Percentiles rank a stretch among this genome's conserved stretches.
These are phyloP conservation scores for Tachina fera DNA, from an alignment of 2,888 invertebrate genomes.

Conservation along the genomic window DNA sequence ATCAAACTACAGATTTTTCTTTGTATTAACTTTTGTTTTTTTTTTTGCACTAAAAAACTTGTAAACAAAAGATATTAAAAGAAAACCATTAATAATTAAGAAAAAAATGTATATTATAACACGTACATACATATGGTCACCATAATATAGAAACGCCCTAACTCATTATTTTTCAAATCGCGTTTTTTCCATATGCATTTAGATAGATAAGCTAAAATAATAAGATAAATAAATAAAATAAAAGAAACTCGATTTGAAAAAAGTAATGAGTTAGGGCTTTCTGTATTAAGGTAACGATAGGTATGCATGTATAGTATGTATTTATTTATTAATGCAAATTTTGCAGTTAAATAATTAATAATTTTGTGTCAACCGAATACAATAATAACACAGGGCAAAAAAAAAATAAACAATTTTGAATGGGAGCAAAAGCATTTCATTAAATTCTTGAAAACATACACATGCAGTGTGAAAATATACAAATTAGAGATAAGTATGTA, in stretches of 20 bases:
- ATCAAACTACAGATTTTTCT: background rate
- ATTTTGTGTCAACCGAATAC: conserved; percentile 19
- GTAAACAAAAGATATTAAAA: conserved; percentile 20
- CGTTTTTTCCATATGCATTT: no score
- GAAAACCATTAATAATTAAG: conserved; percentile 1
- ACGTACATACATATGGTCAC: no score
- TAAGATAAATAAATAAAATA: no score
- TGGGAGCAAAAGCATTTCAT: background rate
- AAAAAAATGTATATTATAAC: conserved; percentile 8
- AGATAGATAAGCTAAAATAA: no score
- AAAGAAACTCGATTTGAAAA: no score
- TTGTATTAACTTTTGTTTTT: background rate
- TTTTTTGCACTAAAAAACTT: conserved; percentile 21
- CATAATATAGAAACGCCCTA: no score
- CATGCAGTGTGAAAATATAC: background rate
- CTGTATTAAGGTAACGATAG: no score
- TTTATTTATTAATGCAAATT: conserved; percentile 8
- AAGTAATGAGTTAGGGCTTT: no score
- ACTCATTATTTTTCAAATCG: no score
- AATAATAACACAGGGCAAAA: conserved; percentile 6
- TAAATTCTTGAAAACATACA: background rate
- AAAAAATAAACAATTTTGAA: conserved; percentile 22
- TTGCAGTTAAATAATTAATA: conserved; percentile 38
- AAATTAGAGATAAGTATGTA: background rate
- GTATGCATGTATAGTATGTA: no score